phyloP scores from a whole-genome alignment of 2,888 invertebrate genomes.

The Ischnus inquisitorius region DNA sequence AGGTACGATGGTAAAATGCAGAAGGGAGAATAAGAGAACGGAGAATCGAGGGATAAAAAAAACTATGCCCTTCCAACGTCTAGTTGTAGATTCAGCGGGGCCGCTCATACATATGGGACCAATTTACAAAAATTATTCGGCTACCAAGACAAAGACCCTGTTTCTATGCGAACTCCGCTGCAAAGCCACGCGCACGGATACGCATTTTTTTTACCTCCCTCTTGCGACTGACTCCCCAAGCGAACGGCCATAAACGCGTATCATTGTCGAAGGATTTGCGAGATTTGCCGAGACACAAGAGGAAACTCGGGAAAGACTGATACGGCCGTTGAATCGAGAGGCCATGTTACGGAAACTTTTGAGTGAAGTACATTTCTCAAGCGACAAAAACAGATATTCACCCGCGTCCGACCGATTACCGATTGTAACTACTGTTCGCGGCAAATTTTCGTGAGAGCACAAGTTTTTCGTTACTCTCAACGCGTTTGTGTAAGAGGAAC shows the following conservation, averaged over 20 bases:
- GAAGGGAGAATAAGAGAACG: constrained; percentile 47
- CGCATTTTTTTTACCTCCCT: constrained; percentile 22
- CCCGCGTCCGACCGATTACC: constrained; percentile 15
- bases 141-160: constrained; percentile 69
- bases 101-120: constrained; percentile 80
- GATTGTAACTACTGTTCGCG: constrained; percentile 1
- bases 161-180: constrained; percentile 48
- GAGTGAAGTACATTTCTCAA: constrained; percentile 3
- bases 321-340: neutral
- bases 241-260: constrained; percentile 73
- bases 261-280: constrained; percentile 79
- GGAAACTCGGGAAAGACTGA: constrained; percentile 17
- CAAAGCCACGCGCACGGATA: constrained; percentile 27
- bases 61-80: constrained; percentile 70
- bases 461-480: neutral
- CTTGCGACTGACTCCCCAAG: neutral
- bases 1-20: constrained; percentile 42
- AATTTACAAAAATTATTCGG: constrained; percentile 83
- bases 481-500: neutral
- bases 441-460: neutral
- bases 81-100: constrained; percentile 78
- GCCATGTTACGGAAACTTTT: constrained; percentile 1
- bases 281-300: constrained; percentile 70
- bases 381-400: neutral
- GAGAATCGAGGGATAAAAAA: constrained; percentile 61